Evolutionary conservation across 30 jellyfish, hydroid and myxozoan genomes (phyloP).

Genomic region (Pelagia noctiluca): DNA sequence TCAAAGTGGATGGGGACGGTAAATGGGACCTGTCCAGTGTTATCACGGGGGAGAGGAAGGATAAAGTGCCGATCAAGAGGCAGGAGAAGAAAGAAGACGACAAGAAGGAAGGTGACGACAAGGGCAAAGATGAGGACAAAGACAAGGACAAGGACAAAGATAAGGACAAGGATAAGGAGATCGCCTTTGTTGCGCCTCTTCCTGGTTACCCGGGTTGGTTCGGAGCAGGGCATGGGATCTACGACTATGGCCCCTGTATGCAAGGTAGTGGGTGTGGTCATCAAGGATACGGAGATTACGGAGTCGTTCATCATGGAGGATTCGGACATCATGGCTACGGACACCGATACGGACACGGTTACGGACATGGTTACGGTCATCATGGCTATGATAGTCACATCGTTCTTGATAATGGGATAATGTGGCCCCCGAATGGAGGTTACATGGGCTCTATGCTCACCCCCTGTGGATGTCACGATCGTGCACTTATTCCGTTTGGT

Average conservation of each 20-base stretch:
- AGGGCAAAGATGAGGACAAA: slow-evolving; percentile 22
- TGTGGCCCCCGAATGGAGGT: slow-evolving; percentile 55
- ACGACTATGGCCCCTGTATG: slow-evolving; percentile 58
- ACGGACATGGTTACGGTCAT: slow-evolving; percentile 41
- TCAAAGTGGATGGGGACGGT: not conserved
- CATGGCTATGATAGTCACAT: slow-evolving; percentile 46
- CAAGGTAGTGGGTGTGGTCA: slow-evolving; percentile 29
- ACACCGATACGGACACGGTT: slow-evolving; percentile 20
- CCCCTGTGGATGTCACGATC: slow-evolving; percentile 56
- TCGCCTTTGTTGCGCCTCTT: slow-evolving; percentile 62
- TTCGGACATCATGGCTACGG: slow-evolving; percentile 54
- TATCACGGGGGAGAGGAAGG: slow-evolving; percentile 44
- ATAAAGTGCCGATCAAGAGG: slow-evolving; percentile 43
- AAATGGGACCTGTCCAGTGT: slow-evolving; percentile 2
- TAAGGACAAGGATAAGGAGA: slow-evolving; percentile 55
- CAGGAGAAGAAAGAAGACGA: slow-evolving; percentile 25
- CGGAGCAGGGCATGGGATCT: slow-evolving; percentile 76
- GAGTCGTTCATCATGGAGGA: slow-evolving; percentile 36
- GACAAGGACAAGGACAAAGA: slow-evolving; percentile 27
- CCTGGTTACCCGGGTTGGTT: slow-evolving; percentile 77
- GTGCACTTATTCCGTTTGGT: not conserved
- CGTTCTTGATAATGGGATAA: slow-evolving; percentile 62
- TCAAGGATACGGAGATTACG: slow-evolving; percentile 15
- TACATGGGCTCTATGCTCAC: slow-evolving; percentile 11
- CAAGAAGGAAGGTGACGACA: slow-evolving; percentile 17